Conservation (phyloP, 2,888 invertebrate genomes). For the Anthophora plumipes region DNA sequence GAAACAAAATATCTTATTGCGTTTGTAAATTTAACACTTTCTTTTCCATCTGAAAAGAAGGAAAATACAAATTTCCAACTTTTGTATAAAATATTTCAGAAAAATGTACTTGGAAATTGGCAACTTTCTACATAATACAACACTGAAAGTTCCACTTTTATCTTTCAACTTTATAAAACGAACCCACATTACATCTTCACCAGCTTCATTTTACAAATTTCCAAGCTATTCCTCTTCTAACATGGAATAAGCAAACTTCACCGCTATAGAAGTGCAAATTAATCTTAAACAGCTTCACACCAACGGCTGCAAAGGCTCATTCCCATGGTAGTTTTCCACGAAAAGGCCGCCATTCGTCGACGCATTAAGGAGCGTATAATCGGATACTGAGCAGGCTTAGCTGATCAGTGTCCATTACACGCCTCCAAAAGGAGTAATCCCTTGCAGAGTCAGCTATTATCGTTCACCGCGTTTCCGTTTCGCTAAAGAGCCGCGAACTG, state of each 20-base stretch:
- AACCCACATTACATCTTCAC: too few species aligned
- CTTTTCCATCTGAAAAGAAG: too few species aligned
- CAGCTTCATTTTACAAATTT: too few species aligned
- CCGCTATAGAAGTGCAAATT: background rate
- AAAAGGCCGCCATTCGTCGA: conserved; percentile 1
- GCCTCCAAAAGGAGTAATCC: conserved; percentile 18
- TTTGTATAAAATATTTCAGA: too few species aligned
- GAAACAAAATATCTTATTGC: too few species aligned
- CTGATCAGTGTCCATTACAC: conserved; percentile 30
- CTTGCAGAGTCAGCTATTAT: conserved; percentile 34
- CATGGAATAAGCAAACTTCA: background rate
- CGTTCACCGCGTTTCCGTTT: conserved; percentile 40
- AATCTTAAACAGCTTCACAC: background rate
- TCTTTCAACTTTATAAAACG: too few species aligned
- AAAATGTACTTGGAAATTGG: too few species aligned
- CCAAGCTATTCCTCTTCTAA: too few species aligned
- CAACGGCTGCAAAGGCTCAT: background rate
- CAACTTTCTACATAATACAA: too few species aligned
- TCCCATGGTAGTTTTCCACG: background rate
- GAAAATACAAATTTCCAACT: too few species aligned
- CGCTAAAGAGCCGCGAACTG: conserved; percentile 14
- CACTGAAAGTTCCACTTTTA: too few species aligned
- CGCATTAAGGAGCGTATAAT: conserved; percentile 7
- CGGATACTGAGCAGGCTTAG: conserved; percentile 31
- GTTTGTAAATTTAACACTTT: too few species aligned